Evolutionary conservation across 2,113 vertebrate genomes (phyloP).

Genomic region (Lophius piscatorius): DNA sequence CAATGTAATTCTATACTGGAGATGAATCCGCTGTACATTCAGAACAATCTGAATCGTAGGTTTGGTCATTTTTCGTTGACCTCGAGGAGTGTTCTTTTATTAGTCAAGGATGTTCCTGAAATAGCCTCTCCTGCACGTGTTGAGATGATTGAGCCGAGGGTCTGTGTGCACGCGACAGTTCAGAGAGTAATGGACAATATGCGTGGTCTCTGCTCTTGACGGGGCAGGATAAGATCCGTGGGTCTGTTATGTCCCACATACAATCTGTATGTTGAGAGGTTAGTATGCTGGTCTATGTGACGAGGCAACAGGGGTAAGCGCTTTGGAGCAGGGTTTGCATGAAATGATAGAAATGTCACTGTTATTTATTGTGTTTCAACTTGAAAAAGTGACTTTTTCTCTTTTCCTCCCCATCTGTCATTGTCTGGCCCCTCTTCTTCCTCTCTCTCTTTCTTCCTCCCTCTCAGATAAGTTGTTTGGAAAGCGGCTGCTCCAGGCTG

Average conservation of each 20-base stretch:
- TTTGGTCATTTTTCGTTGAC: too few relatives aligned
- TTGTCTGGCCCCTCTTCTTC: background rate
- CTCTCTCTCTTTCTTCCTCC: slow-evolving; percentile 21
- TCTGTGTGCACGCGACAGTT: slow-evolving; percentile 2
- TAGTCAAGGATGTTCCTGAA: background rate
- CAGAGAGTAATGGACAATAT: slow-evolving; percentile 25
- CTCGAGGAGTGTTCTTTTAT: background rate
- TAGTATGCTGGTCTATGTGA: slow-evolving; percentile 1
- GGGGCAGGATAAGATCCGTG: slow-evolving; percentile 46
- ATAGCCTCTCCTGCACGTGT: background rate
- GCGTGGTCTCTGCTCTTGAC: slow-evolving; percentile 40
- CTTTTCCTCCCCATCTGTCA: background rate
- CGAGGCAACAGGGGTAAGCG: slow-evolving; percentile 6
- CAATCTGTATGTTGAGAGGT: slow-evolving; percentile 43
- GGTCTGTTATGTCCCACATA: slow-evolving; percentile 70
- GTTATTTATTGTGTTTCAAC: slow-evolving; percentile 38
- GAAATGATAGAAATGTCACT: slow-evolving; percentile 53
- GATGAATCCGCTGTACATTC: background rate
- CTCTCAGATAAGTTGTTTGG: slow-evolving; percentile 94
- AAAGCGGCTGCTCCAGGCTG: slow-evolving; percentile 93
- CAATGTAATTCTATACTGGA: slow-evolving; percentile 17
- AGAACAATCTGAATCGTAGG: too few relatives aligned
- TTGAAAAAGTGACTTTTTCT: slow-evolving; percentile 60
- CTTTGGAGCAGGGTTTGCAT: slow-evolving; percentile 1
- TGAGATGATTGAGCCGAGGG: slow-evolving; percentile 14